Evolutionary conservation across 2,888 invertebrate genomes (phyloP).

Genomic region (Anagyrus pseudococci): DNA sequence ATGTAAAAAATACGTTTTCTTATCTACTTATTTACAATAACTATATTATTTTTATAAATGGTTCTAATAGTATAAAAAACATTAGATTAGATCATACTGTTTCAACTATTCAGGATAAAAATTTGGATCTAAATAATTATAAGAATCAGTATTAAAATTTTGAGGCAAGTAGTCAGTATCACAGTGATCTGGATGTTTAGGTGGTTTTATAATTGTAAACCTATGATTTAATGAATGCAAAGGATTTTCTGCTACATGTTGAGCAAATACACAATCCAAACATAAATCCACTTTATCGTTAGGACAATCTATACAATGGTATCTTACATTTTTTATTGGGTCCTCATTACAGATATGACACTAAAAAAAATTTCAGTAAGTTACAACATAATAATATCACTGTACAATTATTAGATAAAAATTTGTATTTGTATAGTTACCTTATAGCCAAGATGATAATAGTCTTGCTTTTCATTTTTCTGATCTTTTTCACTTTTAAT

Average conservation of each 20-base stretch:
- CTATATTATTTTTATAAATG: no score
- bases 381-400: no score
- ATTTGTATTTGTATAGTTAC: constrained; percentile 46
- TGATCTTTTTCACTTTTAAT: constrained; percentile 61
- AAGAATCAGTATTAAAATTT: constrained; percentile 52
- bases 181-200: constrained; percentile 43
- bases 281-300: constrained; percentile 69
- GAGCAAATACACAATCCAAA: constrained; percentile 69
- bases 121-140: constrained; percentile 59
- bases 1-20: neutral
- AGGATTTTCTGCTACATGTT: constrained; percentile 62
- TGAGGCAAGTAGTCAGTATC: constrained; percentile 57
- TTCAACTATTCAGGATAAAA: constrained; percentile 53
- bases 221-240: constrained; percentile 63
- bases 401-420: no score
- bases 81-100: neutral
- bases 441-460: constrained; percentile 62
- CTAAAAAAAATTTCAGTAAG: constrained; percentile 51
- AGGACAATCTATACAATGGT: constrained; percentile 73
- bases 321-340: constrained; percentile 71
- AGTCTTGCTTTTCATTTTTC: constrained; percentile 42
- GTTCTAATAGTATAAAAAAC: no score
- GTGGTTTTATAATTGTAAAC: constrained; percentile 54
- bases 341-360: constrained; percentile 72
- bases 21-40: no score